Percentiles rank a stretch among this genome's conserved stretches.
phyloP scores from a whole-genome alignment of 2,888 invertebrate genomes.

The Phasia obesa region DNA sequence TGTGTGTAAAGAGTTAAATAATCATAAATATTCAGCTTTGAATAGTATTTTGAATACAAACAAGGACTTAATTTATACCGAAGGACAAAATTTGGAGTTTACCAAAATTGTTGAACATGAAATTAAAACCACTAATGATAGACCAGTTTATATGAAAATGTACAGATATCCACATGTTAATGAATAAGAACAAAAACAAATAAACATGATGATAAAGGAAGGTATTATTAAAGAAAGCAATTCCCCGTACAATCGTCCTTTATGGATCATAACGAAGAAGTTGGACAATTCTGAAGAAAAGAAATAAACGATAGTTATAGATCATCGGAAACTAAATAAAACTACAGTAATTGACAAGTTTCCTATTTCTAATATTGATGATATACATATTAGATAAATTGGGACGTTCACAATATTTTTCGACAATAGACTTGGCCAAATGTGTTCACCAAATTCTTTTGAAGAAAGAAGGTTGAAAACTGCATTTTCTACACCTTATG shows the following conservation, averaged over 20 bases:
- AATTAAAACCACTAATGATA: conserved; percentile 21
- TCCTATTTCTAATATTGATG: not conserved
- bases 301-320: not conserved
- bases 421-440: not conserved
- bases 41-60: conserved; percentile 3
- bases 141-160: conserved; percentile 29
- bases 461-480: no score
- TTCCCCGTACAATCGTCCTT: no score
- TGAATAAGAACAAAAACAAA: conserved; percentile 43
- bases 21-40: not conserved
- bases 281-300: no score
- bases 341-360: not conserved
- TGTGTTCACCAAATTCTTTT: not conserved
- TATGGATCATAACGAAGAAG: no score
- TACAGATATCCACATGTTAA: conserved; percentile 48
- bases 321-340: not conserved
- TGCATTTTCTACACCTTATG: not conserved
- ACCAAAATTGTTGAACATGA: conserved; percentile 29
- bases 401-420: not conserved
- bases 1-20: not conserved
- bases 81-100: conserved; percentile 26
- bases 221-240: no score
- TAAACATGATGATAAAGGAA: no score
- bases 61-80: conserved; percentile 4
- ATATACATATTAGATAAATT: not conserved